A percentile compares a stretch with the other conserved stretches of the same genome.
Evolutionary conservation across 53 echinoderm and acorn worm species (phyloP).

Genomic region (Echinarachnius parma): DNA sequence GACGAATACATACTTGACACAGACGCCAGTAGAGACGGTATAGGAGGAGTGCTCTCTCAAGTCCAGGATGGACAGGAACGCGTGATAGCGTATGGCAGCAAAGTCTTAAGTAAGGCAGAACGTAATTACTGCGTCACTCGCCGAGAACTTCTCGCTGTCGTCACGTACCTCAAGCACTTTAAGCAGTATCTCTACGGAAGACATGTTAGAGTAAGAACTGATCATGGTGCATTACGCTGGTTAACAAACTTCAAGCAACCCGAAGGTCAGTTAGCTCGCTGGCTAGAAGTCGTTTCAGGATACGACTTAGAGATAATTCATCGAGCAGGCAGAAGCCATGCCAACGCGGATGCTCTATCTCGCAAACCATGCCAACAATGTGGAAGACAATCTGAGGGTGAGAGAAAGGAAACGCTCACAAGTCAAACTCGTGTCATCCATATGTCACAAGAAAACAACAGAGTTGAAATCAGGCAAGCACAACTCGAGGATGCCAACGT

Average conservation of each 20-base stretch:
- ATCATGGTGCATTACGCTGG: slow-evolving; percentile 39
- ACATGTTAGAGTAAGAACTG: slow-evolving; percentile 32
- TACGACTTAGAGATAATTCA: slow-evolving; percentile 36
- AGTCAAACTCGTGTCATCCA: too few relatives aligned
- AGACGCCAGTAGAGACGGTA: slow-evolving; percentile 29
- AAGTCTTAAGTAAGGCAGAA: background rate
- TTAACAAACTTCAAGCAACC: slow-evolving; percentile 26
- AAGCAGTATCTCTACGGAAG: slow-evolving; percentile 42
- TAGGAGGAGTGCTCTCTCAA: slow-evolving; percentile 48
- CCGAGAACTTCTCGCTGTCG: too few relatives aligned
- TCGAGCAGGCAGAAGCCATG: slow-evolving; percentile 29
- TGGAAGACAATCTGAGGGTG: slow-evolving; percentile 3
- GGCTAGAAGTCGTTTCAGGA: slow-evolving; percentile 31
- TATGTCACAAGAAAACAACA: too few relatives aligned
- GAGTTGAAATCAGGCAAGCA: too few relatives aligned
- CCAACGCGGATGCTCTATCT: slow-evolving; percentile 38
- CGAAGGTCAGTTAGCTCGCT: slow-evolving; percentile 35
- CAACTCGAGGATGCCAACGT: slow-evolving; percentile 1
- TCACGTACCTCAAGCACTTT: slow-evolving; percentile 10
- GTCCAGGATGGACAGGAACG: slow-evolving; percentile 29
- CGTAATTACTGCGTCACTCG: too few relatives aligned
- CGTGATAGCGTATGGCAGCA: slow-evolving; percentile 34
- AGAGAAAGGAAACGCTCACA: background rate
- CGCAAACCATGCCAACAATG: slow-evolving; percentile 29
- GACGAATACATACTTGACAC: slow-evolving; percentile 22